phyloP scores from a whole-genome alignment of 2,797 vertebrate species.

The Coluber constrictor region DNA sequence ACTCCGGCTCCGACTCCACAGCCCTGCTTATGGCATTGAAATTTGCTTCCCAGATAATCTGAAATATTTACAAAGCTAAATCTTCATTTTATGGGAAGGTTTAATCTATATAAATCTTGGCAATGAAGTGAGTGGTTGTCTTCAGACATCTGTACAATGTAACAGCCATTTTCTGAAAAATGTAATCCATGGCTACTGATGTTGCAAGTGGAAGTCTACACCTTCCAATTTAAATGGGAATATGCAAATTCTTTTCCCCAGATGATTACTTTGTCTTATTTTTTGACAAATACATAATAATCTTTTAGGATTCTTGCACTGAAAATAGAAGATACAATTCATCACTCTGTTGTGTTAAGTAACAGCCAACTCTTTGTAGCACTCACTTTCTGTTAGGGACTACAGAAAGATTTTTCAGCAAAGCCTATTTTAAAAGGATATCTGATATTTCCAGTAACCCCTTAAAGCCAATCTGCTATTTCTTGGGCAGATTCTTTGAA shows the following conservation, averaged over 20 bases:
- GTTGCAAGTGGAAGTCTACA: neutral
- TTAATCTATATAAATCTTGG: slow-evolving; percentile 2
- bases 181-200: slow-evolving; percentile 1
- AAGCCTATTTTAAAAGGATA: neutral
- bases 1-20: too few species aligned
- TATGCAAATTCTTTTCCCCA: neutral
- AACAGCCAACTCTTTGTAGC: neutral
- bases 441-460: neutral
- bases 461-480: neutral
- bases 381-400: neutral
- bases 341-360: neutral
- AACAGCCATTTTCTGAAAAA: neutral
- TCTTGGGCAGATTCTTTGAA: neutral
- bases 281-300: neutral
- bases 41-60: neutral
- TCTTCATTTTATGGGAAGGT: neutral
- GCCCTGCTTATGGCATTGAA: neutral
- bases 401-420: neutral
- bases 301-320: neutral
- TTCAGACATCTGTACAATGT: neutral
- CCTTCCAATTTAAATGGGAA: neutral
- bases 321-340: neutral
- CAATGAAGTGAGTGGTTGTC: neutral
- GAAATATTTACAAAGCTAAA: neutral
- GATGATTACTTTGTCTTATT: neutral